Percentiles rank a stretch among this genome's conserved stretches.
Evolutionary conservation across 2,797 vertebrate genomes (phyloP).

Genomic region (Percopsis omiscomaycus): DNA sequence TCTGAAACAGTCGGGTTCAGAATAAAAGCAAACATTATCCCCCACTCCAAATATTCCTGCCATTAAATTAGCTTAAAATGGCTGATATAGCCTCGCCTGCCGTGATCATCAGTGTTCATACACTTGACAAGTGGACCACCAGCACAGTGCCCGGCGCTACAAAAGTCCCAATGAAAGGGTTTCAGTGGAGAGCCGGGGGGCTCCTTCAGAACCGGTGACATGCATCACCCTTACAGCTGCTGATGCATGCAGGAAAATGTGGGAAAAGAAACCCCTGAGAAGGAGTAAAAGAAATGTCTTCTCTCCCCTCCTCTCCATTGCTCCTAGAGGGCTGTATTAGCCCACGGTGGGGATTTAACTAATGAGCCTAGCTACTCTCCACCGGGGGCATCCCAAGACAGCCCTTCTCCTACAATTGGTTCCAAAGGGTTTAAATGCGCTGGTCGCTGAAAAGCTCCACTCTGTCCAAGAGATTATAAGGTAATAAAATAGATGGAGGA

Average conservation of each 20-base stretch:
- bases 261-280: conserved; percentile 73
- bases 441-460: conserved; percentile 72
- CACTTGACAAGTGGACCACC: conserved; percentile 41
- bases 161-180: conserved; percentile 29
- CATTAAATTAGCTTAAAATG: too few species aligned
- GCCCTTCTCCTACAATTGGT: conserved; percentile 84
- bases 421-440: conserved; percentile 83
- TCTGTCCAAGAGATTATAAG: conserved; percentile 78
- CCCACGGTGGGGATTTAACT: conserved; percentile 84
- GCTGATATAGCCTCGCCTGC: conserved; percentile 4
- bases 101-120: neutral
- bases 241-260: conserved; percentile 81
- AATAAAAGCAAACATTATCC: neutral
- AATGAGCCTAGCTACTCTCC: conserved; percentile 83
- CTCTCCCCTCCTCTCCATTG: conserved; percentile 64
- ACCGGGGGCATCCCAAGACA: conserved; percentile 81
- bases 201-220: conserved; percentile 53
- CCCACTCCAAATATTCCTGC: neutral
- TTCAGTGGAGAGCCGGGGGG: conserved; percentile 56
- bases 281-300: conserved; percentile 77
- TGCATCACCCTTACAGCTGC: conserved; percentile 74
- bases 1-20: conserved; percentile 31
- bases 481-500: conserved; percentile 77
- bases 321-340: conserved; percentile 79
- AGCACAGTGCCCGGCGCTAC: conserved; percentile 2